A percentile compares a stretch with the other conserved stretches of the same genome.
Evolutionary conservation across 1,140 invertebrate genomes (phyloP).

Genomic region (Trinorchestia longiramus): DNA sequence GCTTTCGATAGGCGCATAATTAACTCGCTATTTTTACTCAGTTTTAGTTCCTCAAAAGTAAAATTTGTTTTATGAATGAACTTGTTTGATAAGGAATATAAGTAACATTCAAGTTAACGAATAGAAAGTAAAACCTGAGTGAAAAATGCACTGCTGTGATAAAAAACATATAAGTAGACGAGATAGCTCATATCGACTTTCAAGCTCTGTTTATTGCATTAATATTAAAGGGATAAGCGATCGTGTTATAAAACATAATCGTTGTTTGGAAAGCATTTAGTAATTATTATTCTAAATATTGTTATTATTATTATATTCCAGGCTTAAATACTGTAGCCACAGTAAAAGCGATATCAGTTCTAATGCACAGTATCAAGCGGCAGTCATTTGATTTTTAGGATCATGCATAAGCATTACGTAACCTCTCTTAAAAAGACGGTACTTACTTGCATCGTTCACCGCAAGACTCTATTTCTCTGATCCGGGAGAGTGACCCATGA

Average conservation of each 20-base stretch:
- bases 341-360: no score
- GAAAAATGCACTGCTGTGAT: not conserved
- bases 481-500: not conserved
- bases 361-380: no score
- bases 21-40: not conserved
- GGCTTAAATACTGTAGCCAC: no score
- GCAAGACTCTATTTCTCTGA: not conserved
- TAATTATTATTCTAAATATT: no score
- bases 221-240: no score
- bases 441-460: not conserved
- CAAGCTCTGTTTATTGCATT: no score
- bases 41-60: not conserved
- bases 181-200: no score
- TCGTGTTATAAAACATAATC: no score
- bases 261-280: no score
- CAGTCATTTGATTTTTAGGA: no score
- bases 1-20: not conserved
- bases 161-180: not conserved
- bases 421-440: not conserved
- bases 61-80: not conserved
- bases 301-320: no score
- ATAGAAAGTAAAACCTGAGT: not conserved
- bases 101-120: not conserved
- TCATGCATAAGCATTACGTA: not conserved
- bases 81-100: not conserved